A percentile compares a stretch with the other conserved stretches of the same genome.
These are phyloP conservation scores for Mystacides longicornis DNA, from an alignment of 2,888 invertebrate genomes.

Conservation along the genomic window DNA sequence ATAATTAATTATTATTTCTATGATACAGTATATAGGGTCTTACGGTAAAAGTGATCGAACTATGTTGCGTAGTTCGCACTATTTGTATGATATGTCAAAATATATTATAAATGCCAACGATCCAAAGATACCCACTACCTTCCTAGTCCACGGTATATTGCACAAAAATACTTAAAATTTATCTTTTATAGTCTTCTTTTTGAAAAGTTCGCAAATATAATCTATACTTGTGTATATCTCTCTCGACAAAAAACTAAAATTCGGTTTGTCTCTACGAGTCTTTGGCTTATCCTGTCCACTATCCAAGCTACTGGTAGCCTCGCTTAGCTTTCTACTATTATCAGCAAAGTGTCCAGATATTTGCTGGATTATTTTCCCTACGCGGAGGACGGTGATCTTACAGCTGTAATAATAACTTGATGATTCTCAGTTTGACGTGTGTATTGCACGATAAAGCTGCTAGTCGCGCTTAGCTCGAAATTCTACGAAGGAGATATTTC, in stretches of 20 bases:
- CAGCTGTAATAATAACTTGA: not conserved
- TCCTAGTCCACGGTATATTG: slow-evolving; percentile 13
- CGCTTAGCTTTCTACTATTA: no score
- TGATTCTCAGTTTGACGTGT: not conserved
- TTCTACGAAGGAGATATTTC: not conserved
- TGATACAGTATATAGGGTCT: no score
- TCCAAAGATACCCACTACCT: no score
- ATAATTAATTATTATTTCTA: not conserved
- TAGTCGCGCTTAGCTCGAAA: not conserved
- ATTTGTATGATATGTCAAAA: no score
- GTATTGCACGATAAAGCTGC: not conserved
- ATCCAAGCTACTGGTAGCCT: no score
- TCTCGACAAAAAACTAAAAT: slow-evolving; percentile 13
- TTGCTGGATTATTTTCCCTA: not conserved
- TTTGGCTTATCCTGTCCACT: slow-evolving; percentile 15
- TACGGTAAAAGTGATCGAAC: no score
- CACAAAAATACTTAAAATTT: slow-evolving; percentile 23
- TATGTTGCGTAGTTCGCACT: no score
- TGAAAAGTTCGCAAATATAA: slow-evolving; percentile 4
- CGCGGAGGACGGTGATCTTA: not conserved
- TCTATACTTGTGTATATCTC: not conserved
- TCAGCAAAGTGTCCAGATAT: no score
- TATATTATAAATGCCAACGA: no score
- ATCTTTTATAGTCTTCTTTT: slow-evolving; percentile 6
- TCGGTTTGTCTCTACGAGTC: slow-evolving; percentile 18